Base-by-base conservation (phyloP, 2,797 vertebrate genomes). In the Pipistrellus nathusii region DNA sequence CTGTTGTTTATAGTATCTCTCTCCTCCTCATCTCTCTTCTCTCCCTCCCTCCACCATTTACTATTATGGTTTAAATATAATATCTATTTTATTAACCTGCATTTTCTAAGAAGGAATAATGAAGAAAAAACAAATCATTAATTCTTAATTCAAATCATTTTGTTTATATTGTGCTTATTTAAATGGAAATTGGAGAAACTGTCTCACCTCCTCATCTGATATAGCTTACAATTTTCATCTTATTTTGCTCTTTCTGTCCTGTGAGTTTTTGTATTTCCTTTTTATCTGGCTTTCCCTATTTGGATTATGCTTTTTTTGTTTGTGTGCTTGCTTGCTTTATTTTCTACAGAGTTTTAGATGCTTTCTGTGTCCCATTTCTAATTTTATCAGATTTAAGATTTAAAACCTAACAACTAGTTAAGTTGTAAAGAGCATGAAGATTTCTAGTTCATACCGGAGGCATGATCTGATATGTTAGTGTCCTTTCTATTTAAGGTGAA, bases 401-500 rank as follows among this genome's bases (percentile, higher is more conserved):
- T 82, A 90, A 95, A 71, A 85, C 41, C 21, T 62, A 89, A 77
- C 21, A 62, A 32, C 1, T 41, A 46, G 68, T 55, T 88, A 62
- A 18, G 5, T 48, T 82, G 55, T 68, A 76, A 55, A 68, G 23
- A 57, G 73, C 23, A 76, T 68, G 64, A 93, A 46, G 5, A 68
- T 68, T 68, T 82, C 81, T 57, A 68, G 46, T 38, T 88, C n/a
- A 20, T 66, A 64, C 83, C 20, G 71, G 30, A 85, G n/a, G 15
- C 73, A 44, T 68, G 20, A 82, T 44, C 27, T 93, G 46, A 59
- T 41, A 77, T 75, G 44, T 73, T 82, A 69, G n/a, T 48, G 14
- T 46, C 13, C 8, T 92, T 94, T 80, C 14, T 32, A 68, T 78
- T 89, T 35, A 84, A 93, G 32, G 78, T n/a, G 10, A 84, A 94